Base-by-base conservation (phyloP, 2,888 invertebrate genomes). In the Loripinus fragilis region DNA sequence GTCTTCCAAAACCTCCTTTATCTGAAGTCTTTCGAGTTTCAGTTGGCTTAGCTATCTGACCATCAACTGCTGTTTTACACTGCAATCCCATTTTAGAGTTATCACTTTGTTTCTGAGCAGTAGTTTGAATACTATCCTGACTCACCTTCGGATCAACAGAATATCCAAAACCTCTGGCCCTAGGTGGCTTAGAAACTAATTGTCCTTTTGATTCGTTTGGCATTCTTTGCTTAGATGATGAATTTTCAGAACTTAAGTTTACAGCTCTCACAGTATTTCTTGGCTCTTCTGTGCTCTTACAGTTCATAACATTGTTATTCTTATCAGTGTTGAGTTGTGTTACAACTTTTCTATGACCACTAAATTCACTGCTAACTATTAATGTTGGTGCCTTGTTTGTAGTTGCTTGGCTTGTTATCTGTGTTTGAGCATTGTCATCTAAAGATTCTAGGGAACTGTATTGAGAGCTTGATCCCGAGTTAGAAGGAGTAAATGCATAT, bases 401-500 rank as follows among this genome's bases (percentile, higher is more conserved):
- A 15, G n/a, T 48, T 48, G 12, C 48, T 20, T 48, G 52, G 25
- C 5, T 52, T 52, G 3, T 33, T 10, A 12, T 33, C 3, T 28
- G 60, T 28, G 8, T 60, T 33, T 23, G 23, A 2, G 60, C 20
- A 33, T 20, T 60, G 15, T 60, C 45, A 30, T 60, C 33, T 20
- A 60, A 12, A 60, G 60, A 60, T 33, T 60, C 60, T 33, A 60
- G 8, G 17, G 60, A 60, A 33, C 60, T 60, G 33, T 60, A 60
- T 12, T n/a, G 33, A 33, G 60, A 60, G 17, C 60, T 60, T 3
- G 60, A 60, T 60, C 33, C 30, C 10, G 60, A 60, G 5, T 17
- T 33, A 60, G 60, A 60, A 20, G 20, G 28, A 33, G 60, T 33
- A 17, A 60, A 60, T 33, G 30, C 60, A 17, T 17, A 28, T 2